A percentile compares a stretch with the other conserved stretches of the same genome.
Conservation (phyloP, 2,113 vertebrate species). For the Falcunculus frontatus region DNA sequence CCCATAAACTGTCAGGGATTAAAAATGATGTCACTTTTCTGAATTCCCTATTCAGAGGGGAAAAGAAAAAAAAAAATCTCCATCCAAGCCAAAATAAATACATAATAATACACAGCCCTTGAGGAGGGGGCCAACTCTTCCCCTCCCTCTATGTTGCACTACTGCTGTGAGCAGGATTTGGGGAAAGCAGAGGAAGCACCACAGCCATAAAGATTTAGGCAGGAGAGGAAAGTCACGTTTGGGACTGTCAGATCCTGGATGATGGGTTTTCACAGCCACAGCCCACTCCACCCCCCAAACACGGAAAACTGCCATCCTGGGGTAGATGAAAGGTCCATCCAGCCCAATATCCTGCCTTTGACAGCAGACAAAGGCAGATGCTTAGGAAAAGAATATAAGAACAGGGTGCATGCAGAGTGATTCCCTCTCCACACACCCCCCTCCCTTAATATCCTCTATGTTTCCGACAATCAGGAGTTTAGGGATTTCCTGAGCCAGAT, state of each 20-base stretch:
- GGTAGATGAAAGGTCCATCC: not conserved
- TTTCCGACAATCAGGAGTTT: not conserved
- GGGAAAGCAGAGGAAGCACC: not conserved
- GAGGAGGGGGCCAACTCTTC: not conserved
- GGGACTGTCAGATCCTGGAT: not conserved
- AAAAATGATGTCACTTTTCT: slow-evolving; percentile 57
- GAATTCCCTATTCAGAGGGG: not conserved
- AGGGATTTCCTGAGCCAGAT: slow-evolving; percentile 40
- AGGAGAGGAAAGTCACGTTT: not conserved
- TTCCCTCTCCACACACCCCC: not conserved
- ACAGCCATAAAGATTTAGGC: not conserved
- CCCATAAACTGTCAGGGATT: slow-evolving; percentile 60
- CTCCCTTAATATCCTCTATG: not conserved
- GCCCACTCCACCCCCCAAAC: not conserved
- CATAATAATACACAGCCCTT: not conserved
- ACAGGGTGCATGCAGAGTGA: not conserved
- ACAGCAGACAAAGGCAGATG: not conserved
- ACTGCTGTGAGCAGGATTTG: not conserved
- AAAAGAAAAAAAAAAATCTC: not conserved
- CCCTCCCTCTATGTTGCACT: not conserved
- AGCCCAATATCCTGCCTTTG: slow-evolving; percentile 15
- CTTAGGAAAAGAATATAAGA: not conserved
- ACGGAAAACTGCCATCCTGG: not conserved
- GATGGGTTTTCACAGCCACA: not conserved
- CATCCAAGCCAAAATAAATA: slow-evolving; percentile 21